Percentiles rank a stretch among this genome's conserved stretches.
phyloP scores from a whole-genome alignment of 2,113 vertebrate genomes.

The Ophthalmolycus amberensis region DNA sequence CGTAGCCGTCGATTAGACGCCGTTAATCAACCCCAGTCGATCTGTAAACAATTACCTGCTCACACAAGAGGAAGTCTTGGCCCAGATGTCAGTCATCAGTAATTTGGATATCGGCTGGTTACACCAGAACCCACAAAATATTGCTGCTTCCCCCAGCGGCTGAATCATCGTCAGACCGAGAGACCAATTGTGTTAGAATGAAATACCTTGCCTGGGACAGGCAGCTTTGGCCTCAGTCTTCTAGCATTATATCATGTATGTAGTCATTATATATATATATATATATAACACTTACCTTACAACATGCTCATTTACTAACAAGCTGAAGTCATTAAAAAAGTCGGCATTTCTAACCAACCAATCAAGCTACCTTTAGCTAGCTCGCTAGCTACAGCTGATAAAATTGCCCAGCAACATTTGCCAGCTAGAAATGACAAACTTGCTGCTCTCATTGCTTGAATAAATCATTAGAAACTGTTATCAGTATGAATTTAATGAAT shows the following conservation, averaged over 20 bases:
- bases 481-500: not conserved
- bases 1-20: not conserved
- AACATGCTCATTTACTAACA: too few species aligned
- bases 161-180: not conserved
- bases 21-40: not conserved
- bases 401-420: not conserved
- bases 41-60: not conserved
- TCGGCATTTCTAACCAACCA: not conserved
- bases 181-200: too few species aligned
- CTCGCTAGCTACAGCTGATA: too few species aligned
- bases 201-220: too few species aligned
- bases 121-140: too few species aligned
- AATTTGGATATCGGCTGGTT: too few species aligned
- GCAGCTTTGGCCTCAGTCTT: too few species aligned
- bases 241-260: too few species aligned
- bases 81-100: not conserved
- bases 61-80: not conserved
- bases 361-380: not conserved
- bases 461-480: not conserved
- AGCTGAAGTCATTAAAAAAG: not conserved
- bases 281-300: too few species aligned
- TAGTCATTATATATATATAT: too few species aligned
- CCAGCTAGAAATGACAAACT: not conserved
- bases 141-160: not conserved
- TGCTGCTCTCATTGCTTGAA: not conserved